These are phyloP conservation scores for Microctonus brassicae DNA, from an alignment of 2,888 invertebrate species.

Conservation along the genomic window DNA sequence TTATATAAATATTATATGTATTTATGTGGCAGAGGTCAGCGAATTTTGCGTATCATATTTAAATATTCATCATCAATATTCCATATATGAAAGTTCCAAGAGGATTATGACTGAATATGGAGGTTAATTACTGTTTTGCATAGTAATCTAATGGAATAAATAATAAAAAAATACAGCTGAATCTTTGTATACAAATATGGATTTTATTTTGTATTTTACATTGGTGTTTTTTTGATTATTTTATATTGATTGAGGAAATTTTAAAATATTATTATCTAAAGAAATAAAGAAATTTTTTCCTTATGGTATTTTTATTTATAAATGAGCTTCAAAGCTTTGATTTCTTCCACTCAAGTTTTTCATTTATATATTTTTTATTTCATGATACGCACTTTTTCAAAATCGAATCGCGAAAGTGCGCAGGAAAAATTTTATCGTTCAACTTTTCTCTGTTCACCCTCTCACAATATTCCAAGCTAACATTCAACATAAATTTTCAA, in stretches of 20 bases:
- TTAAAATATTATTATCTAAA: no score
- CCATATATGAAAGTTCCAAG: constrained; percentile 47
- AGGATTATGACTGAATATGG: constrained; percentile 49
- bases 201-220: not conserved
- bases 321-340: no score
- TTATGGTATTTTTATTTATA: no score
- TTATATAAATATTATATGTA: no score
- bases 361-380: not conserved
- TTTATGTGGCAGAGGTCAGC: not conserved
- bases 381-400: not conserved
- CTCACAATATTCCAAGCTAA: constrained; percentile 21
- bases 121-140: constrained; percentile 61
- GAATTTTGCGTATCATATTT: constrained; percentile 39
- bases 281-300: no score
- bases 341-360: not conserved
- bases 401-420: constrained; percentile 12
- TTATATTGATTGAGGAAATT: not conserved
- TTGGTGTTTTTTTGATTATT: not conserved
- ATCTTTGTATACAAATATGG: not conserved
- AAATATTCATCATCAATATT: constrained; percentile 58
- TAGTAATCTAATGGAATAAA: constrained; percentile 54
- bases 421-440: constrained; percentile 41
- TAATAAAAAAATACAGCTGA: not conserved
- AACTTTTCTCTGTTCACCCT: constrained; percentile 33
- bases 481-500: constrained; percentile 44